These are phyloP conservation scores for Belonocnema kinseyi DNA, from an alignment of 1,140 invertebrate species.

Conservation along the genomic window DNA sequence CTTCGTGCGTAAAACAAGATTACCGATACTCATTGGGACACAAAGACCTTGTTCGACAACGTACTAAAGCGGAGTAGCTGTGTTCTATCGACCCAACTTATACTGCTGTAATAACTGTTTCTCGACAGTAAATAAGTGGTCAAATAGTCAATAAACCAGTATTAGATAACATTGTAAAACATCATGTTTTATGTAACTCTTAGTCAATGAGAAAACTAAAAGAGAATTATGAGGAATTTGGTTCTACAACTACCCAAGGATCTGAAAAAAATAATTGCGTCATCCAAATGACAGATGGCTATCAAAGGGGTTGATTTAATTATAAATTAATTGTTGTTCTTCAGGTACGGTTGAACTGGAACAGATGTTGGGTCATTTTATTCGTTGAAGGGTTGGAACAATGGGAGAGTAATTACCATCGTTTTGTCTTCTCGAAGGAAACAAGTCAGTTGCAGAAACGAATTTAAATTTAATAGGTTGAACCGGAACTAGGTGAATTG, in stretches of 20 bases:
- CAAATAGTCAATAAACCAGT: background rate
- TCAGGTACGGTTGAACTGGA: too few relatives aligned
- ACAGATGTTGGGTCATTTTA: conserved; percentile 16
- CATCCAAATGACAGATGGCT: too few relatives aligned
- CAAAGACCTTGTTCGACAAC: conserved; percentile 29
- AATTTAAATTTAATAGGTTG: background rate
- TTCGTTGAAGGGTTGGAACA: conserved; percentile 41
- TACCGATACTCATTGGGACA: conserved; percentile 13
- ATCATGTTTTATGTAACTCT: conserved; percentile 37
- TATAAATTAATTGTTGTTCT: too few relatives aligned
- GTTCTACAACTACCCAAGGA: too few relatives aligned
- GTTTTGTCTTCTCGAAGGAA: background rate
- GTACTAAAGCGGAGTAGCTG: conserved; percentile 7
- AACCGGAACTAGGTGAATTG: background rate
- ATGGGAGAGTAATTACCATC: background rate
- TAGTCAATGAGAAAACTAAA: too few relatives aligned
- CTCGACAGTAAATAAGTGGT: background rate
- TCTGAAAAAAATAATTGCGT: too few relatives aligned
- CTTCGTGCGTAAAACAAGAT: conserved; percentile 19
- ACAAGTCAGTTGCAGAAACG: background rate
- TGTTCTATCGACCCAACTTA: background rate
- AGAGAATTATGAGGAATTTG: too few relatives aligned
- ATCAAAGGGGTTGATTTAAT: too few relatives aligned
- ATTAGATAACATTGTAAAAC: conserved; percentile 43
- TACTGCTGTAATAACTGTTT: conserved; percentile 13